Conservation (phyloP, 2,888 invertebrate species). For the Acanthosepion esculentum region DNA sequence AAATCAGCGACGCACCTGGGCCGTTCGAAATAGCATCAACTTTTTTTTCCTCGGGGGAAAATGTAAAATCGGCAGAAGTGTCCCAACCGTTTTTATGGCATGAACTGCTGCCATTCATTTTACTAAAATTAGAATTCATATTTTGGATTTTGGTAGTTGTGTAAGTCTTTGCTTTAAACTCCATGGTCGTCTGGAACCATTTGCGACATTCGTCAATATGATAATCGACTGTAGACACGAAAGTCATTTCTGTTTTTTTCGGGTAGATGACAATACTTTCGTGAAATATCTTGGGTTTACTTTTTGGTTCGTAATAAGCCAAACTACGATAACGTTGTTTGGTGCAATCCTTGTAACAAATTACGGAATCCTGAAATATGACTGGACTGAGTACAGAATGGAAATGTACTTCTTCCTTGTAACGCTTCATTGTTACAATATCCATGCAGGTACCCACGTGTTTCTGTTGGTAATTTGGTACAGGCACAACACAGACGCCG, state of each 20-base stretch:
- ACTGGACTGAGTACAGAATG: slow-evolving; percentile 63
- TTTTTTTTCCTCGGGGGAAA: slow-evolving; percentile 42
- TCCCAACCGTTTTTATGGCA: slow-evolving; percentile 42
- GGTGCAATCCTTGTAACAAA: slow-evolving; percentile 63
- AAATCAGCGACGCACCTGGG: slow-evolving; percentile 65
- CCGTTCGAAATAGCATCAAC: slow-evolving; percentile 50
- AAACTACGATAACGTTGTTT: slow-evolving; percentile 63
- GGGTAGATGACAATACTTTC: slow-evolving; percentile 65
- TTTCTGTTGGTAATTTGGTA: slow-evolving; percentile 62
- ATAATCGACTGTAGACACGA: slow-evolving; percentile 63
- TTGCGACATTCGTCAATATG: slow-evolving; percentile 66
- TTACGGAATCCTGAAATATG: slow-evolving; percentile 60
- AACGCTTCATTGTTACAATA: slow-evolving; percentile 61
- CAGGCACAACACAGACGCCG: slow-evolving; percentile 57
- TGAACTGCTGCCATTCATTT: background rate
- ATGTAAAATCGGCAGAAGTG: background rate
- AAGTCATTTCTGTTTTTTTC: slow-evolving; percentile 60
- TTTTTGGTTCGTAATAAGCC: slow-evolving; percentile 64
- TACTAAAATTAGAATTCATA: background rate
- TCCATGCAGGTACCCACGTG: slow-evolving; percentile 60
- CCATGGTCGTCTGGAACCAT: slow-evolving; percentile 69
- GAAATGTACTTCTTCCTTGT: slow-evolving; percentile 62
- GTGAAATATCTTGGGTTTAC: slow-evolving; percentile 63
- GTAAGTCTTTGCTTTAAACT: slow-evolving; percentile 67
- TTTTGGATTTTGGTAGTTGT: slow-evolving; percentile 58